A percentile compares a stretch with the other conserved stretches of the same genome.
Conservation (phyloP, 2,888 invertebrate species). For the Lasioglossum leucozonium region DNA sequence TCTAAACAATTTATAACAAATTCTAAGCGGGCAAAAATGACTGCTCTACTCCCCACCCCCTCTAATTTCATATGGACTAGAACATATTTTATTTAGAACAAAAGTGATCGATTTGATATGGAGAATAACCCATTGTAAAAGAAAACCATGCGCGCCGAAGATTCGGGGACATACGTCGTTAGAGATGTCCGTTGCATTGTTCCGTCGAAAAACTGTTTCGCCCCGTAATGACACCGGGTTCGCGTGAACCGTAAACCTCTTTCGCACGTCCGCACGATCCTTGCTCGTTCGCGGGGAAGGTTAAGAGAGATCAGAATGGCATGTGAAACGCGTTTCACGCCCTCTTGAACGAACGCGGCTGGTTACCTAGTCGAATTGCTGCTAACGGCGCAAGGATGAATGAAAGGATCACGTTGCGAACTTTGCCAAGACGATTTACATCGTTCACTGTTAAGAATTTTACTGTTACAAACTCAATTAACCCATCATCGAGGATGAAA, state of each 20-base stretch:
- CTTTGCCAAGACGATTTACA: neutral
- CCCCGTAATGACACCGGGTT: neutral
- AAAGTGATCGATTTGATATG: too few species aligned
- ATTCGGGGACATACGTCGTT: neutral
- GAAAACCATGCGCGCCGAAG: neutral
- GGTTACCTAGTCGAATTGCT: slow-evolving; percentile 4
- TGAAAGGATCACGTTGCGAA: neutral
- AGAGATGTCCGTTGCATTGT: neutral
- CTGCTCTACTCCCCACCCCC: too few species aligned
- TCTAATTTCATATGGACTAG: too few species aligned
- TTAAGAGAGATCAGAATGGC: slow-evolving; percentile 20
- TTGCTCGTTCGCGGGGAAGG: neutral
- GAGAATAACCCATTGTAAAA: slow-evolving; percentile 3
- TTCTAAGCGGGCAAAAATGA: too few species aligned
- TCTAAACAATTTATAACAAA: too few species aligned
- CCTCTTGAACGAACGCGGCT: neutral
- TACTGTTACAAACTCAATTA: neutral
- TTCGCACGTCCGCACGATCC: slow-evolving; percentile 13
- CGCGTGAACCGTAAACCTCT: neutral
- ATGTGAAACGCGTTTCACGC: slow-evolving; percentile 12
- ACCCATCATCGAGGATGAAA: neutral
- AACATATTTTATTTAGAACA: too few species aligned
- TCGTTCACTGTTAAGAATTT: neutral
- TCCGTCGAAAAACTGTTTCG: neutral
- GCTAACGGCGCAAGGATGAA: slow-evolving; percentile 14